A percentile compares a stretch with the other conserved stretches of the same genome.
These are phyloP conservation scores for Pluvialis apricaria DNA, from an alignment of 2,113 vertebrate genomes.

Conservation along the genomic window DNA sequence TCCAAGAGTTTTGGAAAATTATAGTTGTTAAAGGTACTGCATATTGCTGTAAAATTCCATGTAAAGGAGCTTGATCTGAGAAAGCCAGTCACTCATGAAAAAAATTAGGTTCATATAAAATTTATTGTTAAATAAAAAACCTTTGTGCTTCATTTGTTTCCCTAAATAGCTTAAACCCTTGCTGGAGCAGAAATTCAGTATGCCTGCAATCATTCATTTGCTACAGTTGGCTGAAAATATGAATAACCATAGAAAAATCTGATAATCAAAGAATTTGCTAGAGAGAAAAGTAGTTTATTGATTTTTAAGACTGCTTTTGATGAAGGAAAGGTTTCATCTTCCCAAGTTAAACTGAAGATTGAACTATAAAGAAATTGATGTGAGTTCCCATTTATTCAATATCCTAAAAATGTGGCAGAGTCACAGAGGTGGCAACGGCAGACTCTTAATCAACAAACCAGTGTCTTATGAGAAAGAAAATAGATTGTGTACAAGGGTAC, in stretches of 20 bases:
- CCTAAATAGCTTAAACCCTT: background rate
- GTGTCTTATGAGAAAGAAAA: background rate
- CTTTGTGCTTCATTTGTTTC: background rate
- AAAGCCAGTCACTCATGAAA: background rate
- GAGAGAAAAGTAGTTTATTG: background rate
- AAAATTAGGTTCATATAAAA: background rate
- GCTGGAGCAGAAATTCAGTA: background rate
- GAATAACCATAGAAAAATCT: background rate
- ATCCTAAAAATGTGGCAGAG: background rate
- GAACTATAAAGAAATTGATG: background rate
- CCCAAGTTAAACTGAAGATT: background rate
- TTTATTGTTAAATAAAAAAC: constrained; percentile 9
- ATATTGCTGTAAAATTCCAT: background rate
- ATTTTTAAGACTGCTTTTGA: background rate
- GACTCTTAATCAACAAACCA: background rate
- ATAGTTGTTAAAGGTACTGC: background rate
- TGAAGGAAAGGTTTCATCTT: background rate
- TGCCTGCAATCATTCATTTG: background rate
- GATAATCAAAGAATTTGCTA: background rate
- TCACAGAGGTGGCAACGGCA: background rate
- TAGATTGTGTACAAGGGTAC: background rate
- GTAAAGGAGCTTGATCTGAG: background rate
- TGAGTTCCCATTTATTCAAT: background rate
- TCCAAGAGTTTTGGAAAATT: background rate
- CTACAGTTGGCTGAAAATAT: background rate